Percentiles rank a stretch among this genome's conserved stretches.
phyloP scores from a whole-genome alignment of 2,888 invertebrate genomes.

The Penaeus monodon region DNA sequence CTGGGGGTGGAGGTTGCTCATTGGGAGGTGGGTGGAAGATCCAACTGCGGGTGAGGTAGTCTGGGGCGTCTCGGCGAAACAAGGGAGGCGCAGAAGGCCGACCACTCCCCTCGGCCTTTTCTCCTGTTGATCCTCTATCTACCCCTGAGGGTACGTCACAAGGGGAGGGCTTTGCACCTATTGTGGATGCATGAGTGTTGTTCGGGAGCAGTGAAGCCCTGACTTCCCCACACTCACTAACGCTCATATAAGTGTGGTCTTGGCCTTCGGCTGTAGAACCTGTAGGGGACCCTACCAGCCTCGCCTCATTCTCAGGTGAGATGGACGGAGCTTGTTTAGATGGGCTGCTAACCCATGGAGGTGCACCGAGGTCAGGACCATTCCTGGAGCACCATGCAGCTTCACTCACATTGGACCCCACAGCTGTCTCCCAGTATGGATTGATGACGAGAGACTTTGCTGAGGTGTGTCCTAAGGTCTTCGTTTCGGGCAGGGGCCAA shows the following conservation, averaged over 20 bases:
- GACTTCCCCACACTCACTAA: conserved; percentile 62
- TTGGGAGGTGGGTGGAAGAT: conserved; percentile 58
- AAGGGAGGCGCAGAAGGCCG: conserved; percentile 21
- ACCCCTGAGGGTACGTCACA: conserved; percentile 1
- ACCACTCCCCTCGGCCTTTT: background rate
- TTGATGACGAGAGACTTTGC: conserved; percentile 62
- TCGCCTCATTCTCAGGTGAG: conserved; percentile 25
- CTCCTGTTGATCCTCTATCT: conserved; percentile 25
- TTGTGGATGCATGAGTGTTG: conserved; percentile 9
- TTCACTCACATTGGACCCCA: conserved; percentile 49
- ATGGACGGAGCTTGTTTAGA: conserved; percentile 47
- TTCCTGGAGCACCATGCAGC: conserved; percentile 26
- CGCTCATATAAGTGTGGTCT: conserved; percentile 65
- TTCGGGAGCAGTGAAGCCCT: conserved; percentile 28
- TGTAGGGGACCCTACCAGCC: conserved; percentile 17
- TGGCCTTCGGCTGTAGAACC: conserved; percentile 19
- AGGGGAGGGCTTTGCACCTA: conserved; percentile 4
- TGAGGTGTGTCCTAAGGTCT: conserved; percentile 23
- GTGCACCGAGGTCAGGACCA: conserved; percentile 54
- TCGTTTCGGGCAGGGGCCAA: conserved; percentile 45
- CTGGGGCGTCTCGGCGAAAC: conserved; percentile 59
- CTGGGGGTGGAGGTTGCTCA: conserved; percentile 53
- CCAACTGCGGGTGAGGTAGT: conserved; percentile 64
- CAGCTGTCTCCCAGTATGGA: conserved; percentile 65
- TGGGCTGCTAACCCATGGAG: conserved; percentile 55